Conservation (phyloP, 2,888 invertebrate species). For the Lamellibrachia satsuma region DNA sequence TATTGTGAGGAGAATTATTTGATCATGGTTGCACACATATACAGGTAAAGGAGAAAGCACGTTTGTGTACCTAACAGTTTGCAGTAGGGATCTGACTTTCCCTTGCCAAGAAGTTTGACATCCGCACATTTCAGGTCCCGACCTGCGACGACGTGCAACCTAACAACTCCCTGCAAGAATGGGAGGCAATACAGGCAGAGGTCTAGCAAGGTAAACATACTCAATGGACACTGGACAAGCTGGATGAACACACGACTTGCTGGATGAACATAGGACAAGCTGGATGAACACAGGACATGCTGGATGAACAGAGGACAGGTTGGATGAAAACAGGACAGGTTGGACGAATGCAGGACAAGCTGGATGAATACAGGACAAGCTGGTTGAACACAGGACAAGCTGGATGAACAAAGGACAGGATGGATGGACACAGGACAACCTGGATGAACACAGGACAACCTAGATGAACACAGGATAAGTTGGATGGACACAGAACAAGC, state of each 20-base stretch:
- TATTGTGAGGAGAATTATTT: not conserved
- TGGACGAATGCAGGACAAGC: too few species aligned
- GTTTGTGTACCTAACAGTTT: slow-evolving; percentile 68
- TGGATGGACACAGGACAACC: not conserved
- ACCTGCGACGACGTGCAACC: slow-evolving; percentile 93
- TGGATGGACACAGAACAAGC: not conserved
- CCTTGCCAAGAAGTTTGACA: slow-evolving; percentile 88
- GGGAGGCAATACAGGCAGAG: not conserved
- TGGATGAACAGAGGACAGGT: too few species aligned
- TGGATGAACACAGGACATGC: too few species aligned
- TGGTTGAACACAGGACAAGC: not conserved
- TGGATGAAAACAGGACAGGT: too few species aligned
- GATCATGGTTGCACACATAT: not conserved
- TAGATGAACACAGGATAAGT: not conserved
- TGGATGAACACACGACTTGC: too few species aligned
- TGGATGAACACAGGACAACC: not conserved
- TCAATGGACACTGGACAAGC: too few species aligned
- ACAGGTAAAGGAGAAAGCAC: not conserved
- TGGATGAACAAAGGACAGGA: not conserved
- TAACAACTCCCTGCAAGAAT: slow-evolving; percentile 81
- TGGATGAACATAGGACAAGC: too few species aligned
- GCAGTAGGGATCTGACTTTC: slow-evolving; percentile 97
- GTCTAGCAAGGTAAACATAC: too few species aligned
- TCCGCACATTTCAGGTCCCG: slow-evolving; percentile 96
- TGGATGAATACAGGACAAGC: not conserved